Evolutionary conservation across 2,113 vertebrate genomes (phyloP), one percentile per base, ranked within the genome.

Genomic region (Labeo rohita): DNA sequence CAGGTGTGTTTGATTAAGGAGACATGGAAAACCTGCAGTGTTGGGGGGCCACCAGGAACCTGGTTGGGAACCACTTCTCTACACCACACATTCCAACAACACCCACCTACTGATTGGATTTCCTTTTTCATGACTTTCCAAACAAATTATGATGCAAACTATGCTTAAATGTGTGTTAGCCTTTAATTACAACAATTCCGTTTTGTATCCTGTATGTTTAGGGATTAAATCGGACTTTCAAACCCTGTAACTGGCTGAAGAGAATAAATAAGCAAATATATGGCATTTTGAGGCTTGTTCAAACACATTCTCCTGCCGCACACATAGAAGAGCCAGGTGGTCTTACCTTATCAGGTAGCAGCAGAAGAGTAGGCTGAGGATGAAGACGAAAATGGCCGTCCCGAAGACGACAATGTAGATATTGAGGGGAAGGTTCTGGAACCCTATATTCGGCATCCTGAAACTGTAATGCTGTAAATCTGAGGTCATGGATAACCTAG

Each of bases 371-470:
- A 99, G 96, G 90, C 98, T 99, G 91, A 99, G 98, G 92, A 99
- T 99, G 95, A 99, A 99, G 93, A 99, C 98, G 74, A 99, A 99
- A 92, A 99, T 97, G 86, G 98, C 98, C 0, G 98, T 99, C 91
- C 98, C 98, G 1, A 99, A 99, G 90, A 99, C 98, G 92, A 99
- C 98, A 63, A 99, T 99, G 94, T 99, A 99, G 95, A 99, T 99
- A 92, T 99, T 99, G 89, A 99, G 97, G 87, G 98, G 98, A 91
- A 99, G 96, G 92, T 99, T 99, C 95, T 99, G 98, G 94, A 99
- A 99, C 94, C 98, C 98, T 83, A 99, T 99, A 94, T 98, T 99
- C 90, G 98, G 98, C 98, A 99, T 99, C 93, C 96, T 99, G 97
- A 98, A 98, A 95, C 95, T 97, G 94, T 97, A 97, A 93, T 98